Evolutionary conservation across 2,113 vertebrate species (phyloP).

Genomic region (Buteo buteo): DNA sequence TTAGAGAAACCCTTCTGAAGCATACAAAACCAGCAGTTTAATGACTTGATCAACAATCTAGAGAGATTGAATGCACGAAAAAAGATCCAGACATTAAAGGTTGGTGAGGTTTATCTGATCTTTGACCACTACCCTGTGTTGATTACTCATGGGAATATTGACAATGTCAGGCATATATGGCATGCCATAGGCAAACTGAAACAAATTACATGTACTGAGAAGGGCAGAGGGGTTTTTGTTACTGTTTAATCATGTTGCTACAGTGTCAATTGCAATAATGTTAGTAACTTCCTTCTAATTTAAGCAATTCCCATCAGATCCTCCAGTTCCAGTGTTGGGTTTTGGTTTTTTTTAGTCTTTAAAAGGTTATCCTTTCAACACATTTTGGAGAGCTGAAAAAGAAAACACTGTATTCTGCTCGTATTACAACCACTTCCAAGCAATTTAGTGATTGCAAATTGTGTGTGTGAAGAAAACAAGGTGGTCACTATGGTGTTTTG

Average conservation of each 20-base stretch:
- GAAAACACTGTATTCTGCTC: background rate
- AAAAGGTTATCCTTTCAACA: background rate
- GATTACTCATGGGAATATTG: background rate
- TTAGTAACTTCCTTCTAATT: background rate
- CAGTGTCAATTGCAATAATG: background rate
- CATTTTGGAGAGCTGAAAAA: background rate
- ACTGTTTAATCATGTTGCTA: background rate
- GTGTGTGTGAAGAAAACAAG: background rate
- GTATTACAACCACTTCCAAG: background rate
- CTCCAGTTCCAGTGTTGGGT: background rate
- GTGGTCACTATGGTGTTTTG: background rate
- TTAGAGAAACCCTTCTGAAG: background rate
- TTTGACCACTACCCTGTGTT: background rate
- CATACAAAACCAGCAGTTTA: background rate
- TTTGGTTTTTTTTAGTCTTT: background rate
- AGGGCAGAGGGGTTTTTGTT: background rate
- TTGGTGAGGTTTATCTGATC: background rate
- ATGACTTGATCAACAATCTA: background rate
- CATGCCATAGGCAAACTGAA: background rate
- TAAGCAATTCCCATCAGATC: background rate
- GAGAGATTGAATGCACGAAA: background rate
- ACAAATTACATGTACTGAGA: background rate
- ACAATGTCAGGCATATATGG: background rate
- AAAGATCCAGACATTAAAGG: background rate
- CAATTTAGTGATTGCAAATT: background rate